These are phyloP conservation scores for Neuroscelio doddi DNA, from an alignment of 2,888 invertebrate species.

Conservation along the genomic window DNA sequence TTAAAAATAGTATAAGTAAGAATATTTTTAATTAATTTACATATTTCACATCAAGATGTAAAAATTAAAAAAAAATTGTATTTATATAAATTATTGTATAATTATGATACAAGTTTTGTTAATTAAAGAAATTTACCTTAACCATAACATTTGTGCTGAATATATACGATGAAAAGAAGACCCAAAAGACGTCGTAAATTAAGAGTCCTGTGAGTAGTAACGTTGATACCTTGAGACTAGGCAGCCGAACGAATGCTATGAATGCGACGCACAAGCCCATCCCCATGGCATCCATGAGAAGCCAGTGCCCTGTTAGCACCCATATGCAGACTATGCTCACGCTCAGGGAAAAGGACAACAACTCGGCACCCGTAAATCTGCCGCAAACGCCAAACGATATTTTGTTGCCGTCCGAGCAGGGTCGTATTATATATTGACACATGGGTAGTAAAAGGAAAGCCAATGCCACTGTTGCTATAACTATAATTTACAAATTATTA, in stretches of 20 bases:
- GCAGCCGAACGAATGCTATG: constrained; percentile 95
- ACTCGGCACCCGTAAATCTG: constrained; percentile 94
- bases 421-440: constrained; percentile 95
- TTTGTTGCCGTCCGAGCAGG: constrained; percentile 87
- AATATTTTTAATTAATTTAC: too few relatives aligned
- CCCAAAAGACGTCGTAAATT: constrained; percentile 98
- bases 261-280: constrained; percentile 99
- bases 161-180: constrained; percentile 98
- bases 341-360: constrained; percentile 92
- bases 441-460: constrained; percentile 96
- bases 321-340: constrained; percentile 96
- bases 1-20: too few relatives aligned
- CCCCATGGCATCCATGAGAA: constrained; percentile 98
- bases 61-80: too few relatives aligned
- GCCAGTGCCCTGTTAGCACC: constrained; percentile 98
- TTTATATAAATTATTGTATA: too few relatives aligned
- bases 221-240: constrained; percentile 96
- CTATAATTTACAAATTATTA: too few relatives aligned
- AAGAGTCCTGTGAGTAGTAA: constrained; percentile 93
- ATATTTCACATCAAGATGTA: too few relatives aligned
- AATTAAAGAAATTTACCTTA: too few relatives aligned
- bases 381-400: constrained; percentile 94
- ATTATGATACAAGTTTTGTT: too few relatives aligned
- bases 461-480: constrained; percentile 96
- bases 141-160: constrained; percentile 99